phyloP scores from a whole-genome alignment of 1,140 invertebrate species.

The Archivesica marissinica region DNA sequence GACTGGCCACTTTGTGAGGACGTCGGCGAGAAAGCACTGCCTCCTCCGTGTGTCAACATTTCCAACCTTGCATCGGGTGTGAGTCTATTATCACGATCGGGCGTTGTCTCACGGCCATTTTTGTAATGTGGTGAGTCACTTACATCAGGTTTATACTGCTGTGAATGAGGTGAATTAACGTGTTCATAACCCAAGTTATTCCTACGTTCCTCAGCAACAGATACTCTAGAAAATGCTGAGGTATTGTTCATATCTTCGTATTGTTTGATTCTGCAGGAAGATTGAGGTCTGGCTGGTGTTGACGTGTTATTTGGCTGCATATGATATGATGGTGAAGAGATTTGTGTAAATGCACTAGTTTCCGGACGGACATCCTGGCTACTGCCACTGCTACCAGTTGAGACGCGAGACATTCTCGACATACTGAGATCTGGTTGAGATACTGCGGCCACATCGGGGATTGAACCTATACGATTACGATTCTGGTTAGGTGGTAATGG shows the following conservation, averaged over 20 bases:
- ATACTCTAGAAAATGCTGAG: constrained; percentile 29
- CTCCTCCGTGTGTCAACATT: constrained; percentile 35
- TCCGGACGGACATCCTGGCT: constrained; percentile 54
- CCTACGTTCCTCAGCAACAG: neutral
- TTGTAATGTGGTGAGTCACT: constrained; percentile 39
- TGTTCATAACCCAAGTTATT: constrained; percentile 30
- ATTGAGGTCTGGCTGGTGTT: constrained; percentile 41
- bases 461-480: constrained; percentile 13
- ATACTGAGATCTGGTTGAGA: constrained; percentile 52
- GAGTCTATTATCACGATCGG: constrained; percentile 53
- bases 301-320: constrained; percentile 60
- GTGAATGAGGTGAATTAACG: constrained; percentile 12
- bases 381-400: constrained; percentile 58
- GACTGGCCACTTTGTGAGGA: constrained; percentile 1
- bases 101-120: neutral
- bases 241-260: constrained; percentile 51
- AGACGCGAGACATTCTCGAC: constrained; percentile 52
- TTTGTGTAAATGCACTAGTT: constrained; percentile 45
- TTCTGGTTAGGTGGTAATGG: constrained; percentile 42
- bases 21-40: constrained; percentile 34
- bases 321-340: constrained; percentile 36
- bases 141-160: constrained; percentile 15
- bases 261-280: constrained; percentile 1
- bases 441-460: constrained; percentile 46
- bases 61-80: constrained; percentile 54